These are phyloP conservation scores for Megaceryle maxima DNA, from an alignment of 2,113 vertebrate species.

Conservation along the genomic window DNA sequence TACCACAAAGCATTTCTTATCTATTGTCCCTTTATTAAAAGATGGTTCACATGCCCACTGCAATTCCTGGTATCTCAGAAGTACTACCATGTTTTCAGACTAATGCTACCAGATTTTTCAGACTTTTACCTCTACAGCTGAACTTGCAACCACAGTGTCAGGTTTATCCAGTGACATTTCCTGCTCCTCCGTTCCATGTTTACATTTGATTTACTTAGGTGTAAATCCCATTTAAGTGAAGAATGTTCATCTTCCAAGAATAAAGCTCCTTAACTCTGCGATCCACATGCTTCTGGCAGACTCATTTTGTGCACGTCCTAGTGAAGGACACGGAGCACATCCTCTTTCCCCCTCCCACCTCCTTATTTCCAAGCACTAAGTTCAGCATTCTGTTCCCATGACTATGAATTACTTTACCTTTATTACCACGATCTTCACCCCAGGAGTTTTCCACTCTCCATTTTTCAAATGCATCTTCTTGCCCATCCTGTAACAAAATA, in stretches of 20 bases:
- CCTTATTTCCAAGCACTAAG: background rate
- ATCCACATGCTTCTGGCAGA: background rate
- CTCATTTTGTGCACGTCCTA: background rate
- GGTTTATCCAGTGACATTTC: background rate
- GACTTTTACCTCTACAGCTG: background rate
- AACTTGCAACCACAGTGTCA: background rate
- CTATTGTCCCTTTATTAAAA: background rate
- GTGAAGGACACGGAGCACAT: background rate
- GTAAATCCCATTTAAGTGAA: background rate
- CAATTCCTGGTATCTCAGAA: conserved; percentile 1
- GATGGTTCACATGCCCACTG: background rate
- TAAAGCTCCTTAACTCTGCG: background rate
- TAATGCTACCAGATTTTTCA: background rate
- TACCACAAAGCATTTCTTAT: background rate
- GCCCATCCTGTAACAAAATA: conserved; percentile 78
- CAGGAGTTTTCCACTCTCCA: conserved; percentile 99
- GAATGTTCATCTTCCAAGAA: background rate
- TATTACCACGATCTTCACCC: conserved; percentile 96
- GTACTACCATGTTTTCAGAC: background rate
- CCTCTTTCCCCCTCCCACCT: background rate
- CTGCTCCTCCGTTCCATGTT: background rate
- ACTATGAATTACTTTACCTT: conserved; percentile 79
- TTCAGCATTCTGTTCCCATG: background rate
- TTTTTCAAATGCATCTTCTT: conserved; percentile 85
- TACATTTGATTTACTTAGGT: background rate